These are phyloP conservation scores for Thereva nobilitata DNA, from an alignment of 2,888 invertebrate genomes.

Conservation along the genomic window DNA sequence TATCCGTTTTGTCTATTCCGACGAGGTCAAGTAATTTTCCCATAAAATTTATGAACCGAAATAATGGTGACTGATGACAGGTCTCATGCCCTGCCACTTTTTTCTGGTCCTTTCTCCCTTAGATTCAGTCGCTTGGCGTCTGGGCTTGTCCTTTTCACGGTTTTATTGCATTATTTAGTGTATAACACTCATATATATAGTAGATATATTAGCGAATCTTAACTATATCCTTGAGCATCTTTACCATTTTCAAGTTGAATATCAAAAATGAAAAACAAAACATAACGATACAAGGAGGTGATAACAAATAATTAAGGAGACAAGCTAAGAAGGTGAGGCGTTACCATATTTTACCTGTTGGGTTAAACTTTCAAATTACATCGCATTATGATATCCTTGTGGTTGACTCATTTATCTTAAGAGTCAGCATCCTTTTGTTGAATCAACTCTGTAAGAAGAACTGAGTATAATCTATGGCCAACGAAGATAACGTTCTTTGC, in stretches of 20 bases:
- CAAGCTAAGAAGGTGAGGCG: conserved; percentile 18
- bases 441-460: conserved; percentile 36
- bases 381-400: conserved; percentile 37
- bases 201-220: conserved; percentile 22
- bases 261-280: conserved; percentile 10
- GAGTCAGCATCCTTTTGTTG: conserved; percentile 33
- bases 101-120: not conserved
- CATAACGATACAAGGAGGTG: not conserved
- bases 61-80: conserved; percentile 45
- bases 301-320: conserved; percentile 33
- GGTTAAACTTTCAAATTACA: conserved; percentile 36
- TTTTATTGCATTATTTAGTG: not conserved
- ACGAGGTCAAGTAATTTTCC: conserved; percentile 40
- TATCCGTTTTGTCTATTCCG: conserved; percentile 40
- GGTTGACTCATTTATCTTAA: conserved; percentile 40
- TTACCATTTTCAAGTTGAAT: no score
- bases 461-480: conserved; percentile 27
- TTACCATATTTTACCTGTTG: conserved; percentile 39
- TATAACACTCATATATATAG: no score
- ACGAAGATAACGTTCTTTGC: not conserved
- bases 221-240: not conserved
- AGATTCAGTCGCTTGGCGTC: not conserved
- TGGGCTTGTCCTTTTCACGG: not conserved
- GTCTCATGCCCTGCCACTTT: conserved; percentile 27
- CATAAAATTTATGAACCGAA: conserved; percentile 43